Base-by-base conservation (phyloP, 2,888 invertebrate genomes). In the Mesorhabditis belari region DNA sequence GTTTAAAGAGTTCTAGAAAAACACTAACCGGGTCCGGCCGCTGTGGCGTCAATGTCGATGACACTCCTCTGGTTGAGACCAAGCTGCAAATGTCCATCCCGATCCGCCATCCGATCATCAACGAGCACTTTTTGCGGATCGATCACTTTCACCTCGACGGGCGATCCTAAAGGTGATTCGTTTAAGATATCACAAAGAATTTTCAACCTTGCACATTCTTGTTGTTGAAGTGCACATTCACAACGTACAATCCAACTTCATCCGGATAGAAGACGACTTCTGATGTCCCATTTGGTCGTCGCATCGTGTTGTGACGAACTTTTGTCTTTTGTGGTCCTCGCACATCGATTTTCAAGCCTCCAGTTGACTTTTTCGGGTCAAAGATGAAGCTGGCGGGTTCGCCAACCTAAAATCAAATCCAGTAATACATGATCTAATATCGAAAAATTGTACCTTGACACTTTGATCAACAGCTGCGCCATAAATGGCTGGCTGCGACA, bases 121-220 rank as follows among this genome's bases (percentile, higher is more conserved):
- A 71, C 66, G 54, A 71, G 65, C 5, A 79, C 76, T 62, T 76
- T 77, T 24, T 65, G 61, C 23, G 79, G 76, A 57, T 81, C 80
- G 50, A 81, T 73, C 29, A 80, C 79, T 19, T 65, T 61, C 27
- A 81, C 75, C 9, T 53, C 23, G 60, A 71, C 76, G 4, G 80
- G 80, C 49, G 69, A 71, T 23, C 79, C 78, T 73, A 26, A n/a
- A 60, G 19, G 12, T 23, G 17, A n/a, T 17, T 35, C n/a, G 44
- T 1, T n/a, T 35, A 17, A 9, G n/a, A 17, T 17, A n/a, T 28
- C 5, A 5, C 44, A 9, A 21, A 49, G 5, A n/a, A 6, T 61
- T 19, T 75, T n/a, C n/a, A n/a, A 86, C 87, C 87, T 76, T 86
- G 86, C 19, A 88, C 86, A 29, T 86, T 85, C 75, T 87, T 86